Evolutionary conservation across 2,113 vertebrate genomes (phyloP), one percentile per base, ranked within the genome.

Genomic region (Anolis carolinensis): DNA sequence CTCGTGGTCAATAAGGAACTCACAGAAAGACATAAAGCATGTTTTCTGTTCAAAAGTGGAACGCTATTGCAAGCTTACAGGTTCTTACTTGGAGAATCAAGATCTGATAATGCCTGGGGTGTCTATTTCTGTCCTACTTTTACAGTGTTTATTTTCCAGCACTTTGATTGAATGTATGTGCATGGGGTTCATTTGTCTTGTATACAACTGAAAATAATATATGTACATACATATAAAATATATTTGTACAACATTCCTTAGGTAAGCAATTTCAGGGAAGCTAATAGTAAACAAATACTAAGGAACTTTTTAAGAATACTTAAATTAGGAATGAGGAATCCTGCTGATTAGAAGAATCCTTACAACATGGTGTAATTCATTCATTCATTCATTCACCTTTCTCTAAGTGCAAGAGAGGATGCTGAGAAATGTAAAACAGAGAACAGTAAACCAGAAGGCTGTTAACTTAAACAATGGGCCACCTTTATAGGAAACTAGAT

Each of bases 381-480:
- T 82, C 39, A 44, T 16, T 7, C 48, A n/a, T 81, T 88, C 81
- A 39, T 8, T 44, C 82, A 44, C 81, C 11, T 27, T 39, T 34
- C 14, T 16, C 81, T 27, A 74, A 55, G 71, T 52, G 87, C 27
- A 20, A 21, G 11, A 70, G 80, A 77, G 25, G 48, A 0, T 74
- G n/a, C 18, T 18, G 0, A 52, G 30, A 85, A 82, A 73, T 63
- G 18, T 20, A 75, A 36, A 55, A 30, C n/a, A 21, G 71, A 55
- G 70, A 73, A 36, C 73, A 71, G 21, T 59, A n/a, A n/a, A 13
- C 70, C 67, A 52, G 32, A 44, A 68, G 27, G 44, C 76, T 39
- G 80, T 88, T 80, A 80, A 55, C 80, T 88, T 83, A 84, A 83
- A 84, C 76, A 84, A 80, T 59, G 39, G 68, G 67, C 32, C 20